These are phyloP conservation scores for Tolypeutes matacus DNA, from an alignment of 2,797 vertebrate species.

Conservation along the genomic window DNA sequence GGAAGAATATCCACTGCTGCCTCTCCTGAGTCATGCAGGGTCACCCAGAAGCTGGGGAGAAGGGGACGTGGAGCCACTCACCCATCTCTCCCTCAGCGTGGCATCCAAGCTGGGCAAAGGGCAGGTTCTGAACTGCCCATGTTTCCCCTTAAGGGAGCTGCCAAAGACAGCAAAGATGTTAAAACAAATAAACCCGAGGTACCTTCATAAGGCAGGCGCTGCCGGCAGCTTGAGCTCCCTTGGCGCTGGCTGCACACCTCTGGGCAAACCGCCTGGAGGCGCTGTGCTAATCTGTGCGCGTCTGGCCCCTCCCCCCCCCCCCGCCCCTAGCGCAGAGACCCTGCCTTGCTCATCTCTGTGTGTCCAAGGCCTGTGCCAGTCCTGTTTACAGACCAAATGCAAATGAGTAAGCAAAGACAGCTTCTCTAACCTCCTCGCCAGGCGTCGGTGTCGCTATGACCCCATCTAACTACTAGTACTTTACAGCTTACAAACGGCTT, in stretches of 20 bases:
- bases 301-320: too few species aligned
- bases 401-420: background rate
- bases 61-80: background rate
- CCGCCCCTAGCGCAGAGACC: background rate
- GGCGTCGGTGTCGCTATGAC: background rate
- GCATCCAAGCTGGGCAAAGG: background rate
- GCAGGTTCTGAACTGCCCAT: background rate
- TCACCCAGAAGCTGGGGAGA: background rate
- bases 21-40: background rate
- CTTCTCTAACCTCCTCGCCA: accelerated
- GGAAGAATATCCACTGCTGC: background rate
- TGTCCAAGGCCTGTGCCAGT: background rate
- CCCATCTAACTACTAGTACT: background rate
- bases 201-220: background rate
- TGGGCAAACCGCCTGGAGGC: accelerated
- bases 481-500: background rate
- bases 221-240: too few species aligned
- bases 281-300: too few species aligned
- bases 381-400: background rate
- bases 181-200: background rate
- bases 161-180: background rate
- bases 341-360: background rate
- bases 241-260: too few species aligned
- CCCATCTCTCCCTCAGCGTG: background rate
- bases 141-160: background rate